Conservation (phyloP, 2,888 invertebrate species). For the Cheilosia grossa region DNA sequence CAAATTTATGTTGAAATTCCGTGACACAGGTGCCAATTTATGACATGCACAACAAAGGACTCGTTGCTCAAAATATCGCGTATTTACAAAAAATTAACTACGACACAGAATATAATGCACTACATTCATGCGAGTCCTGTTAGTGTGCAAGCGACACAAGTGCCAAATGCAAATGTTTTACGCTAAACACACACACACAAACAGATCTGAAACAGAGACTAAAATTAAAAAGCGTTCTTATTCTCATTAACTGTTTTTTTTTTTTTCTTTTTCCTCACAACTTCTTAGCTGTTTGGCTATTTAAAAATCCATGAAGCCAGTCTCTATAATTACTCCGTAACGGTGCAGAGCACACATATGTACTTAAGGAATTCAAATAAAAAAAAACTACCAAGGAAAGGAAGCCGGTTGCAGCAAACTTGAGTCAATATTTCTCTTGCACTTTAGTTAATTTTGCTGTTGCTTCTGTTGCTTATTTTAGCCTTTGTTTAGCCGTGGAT, state of each 20-base stretch:
- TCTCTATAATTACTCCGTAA: conserved; percentile 27
- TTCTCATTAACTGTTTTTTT: conserved; percentile 52
- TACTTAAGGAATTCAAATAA: conserved; percentile 25
- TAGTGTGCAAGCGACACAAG: conserved; percentile 41
- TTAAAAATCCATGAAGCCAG: conserved; percentile 50
- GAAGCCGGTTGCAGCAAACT: conserved; percentile 22
- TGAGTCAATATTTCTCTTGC: conserved; percentile 48
- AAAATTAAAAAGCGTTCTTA: conserved; percentile 2
- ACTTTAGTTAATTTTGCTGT: conserved; percentile 35
- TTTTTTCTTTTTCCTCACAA: too few relatives aligned
- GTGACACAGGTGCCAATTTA: conserved; percentile 74
- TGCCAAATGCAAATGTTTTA: conserved; percentile 58
- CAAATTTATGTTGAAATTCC: conserved; percentile 60
- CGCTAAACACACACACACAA: not conserved
- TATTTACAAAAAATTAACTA: conserved; percentile 69
- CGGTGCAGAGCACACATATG: conserved; percentile 10
- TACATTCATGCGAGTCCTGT: conserved; percentile 1
- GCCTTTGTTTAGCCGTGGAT: not conserved
- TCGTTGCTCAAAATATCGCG: conserved; percentile 48
- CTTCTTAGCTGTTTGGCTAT: conserved; percentile 24
- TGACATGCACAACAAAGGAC: conserved; percentile 60
- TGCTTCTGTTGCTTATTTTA: conserved; percentile 38
- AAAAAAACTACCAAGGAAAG: not conserved
- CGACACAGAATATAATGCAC: not conserved
- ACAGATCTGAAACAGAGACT: not conserved